Percentiles rank a stretch among this genome's conserved stretches.
These are phyloP conservation scores for Morphnarchus princeps DNA, from an alignment of 2,113 vertebrate genomes.

Conservation along the genomic window DNA sequence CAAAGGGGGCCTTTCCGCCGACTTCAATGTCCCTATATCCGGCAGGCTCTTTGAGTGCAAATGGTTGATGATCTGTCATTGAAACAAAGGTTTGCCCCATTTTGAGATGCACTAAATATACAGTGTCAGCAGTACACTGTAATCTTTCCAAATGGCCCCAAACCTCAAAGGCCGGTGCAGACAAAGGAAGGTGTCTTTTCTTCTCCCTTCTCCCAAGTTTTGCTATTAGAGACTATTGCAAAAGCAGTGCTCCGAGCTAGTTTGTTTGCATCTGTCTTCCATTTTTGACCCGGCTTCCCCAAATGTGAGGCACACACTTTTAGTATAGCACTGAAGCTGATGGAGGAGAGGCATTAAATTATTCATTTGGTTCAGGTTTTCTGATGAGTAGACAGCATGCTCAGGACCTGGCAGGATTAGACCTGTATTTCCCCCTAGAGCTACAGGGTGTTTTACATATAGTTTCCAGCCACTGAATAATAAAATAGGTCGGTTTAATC, in stretches of 20 bases:
- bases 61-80: not conserved
- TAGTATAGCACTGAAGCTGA: not conserved
- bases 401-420: not conserved
- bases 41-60: not conserved
- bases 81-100: not conserved
- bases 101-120: not conserved
- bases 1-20: not conserved
- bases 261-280: not conserved
- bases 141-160: not conserved
- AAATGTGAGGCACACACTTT: not conserved
- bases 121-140: not conserved
- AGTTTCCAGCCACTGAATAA: not conserved
- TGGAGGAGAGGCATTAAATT: not conserved
- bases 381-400: not conserved
- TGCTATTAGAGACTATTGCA: not conserved
- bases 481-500: not conserved
- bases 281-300: accelerated
- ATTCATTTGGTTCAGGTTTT: not conserved
- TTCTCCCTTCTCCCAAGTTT: not conserved
- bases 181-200: not conserved
- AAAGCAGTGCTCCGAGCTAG: not conserved
- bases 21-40: not conserved
- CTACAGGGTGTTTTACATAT: not conserved
- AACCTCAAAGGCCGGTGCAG: not conserved
- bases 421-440: not conserved